Evolutionary conservation across 2,113 vertebrate genomes (phyloP), one percentile per base, ranked within the genome.

Genomic region (Balaenoptera acutorostrata): DNA sequence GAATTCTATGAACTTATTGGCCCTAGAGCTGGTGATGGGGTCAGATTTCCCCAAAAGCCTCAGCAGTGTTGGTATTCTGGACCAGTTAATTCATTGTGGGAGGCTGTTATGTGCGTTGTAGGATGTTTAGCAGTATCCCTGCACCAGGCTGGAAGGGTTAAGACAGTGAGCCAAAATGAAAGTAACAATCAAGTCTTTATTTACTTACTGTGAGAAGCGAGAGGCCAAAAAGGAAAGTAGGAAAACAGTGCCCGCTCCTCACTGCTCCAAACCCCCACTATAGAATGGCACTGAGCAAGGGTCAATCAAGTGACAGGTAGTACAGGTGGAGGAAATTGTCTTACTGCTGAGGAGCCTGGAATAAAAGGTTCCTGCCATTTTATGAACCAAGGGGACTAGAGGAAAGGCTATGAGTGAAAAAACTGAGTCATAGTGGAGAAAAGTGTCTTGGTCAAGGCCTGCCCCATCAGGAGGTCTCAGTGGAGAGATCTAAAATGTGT

Each of bases 241-340:
- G 17, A 46, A 71, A 64, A 20, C 8, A 55, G 29, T 63, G 15
- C 21, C n/a, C 8, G 63, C 31, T 20, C 71, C 8, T 84, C 41
- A 1, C n/a, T 14, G 25, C 46, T 52, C 55, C 52, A n/a, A 20
- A 61, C 11, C 9, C 9, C 52, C 2, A 29, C 2, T 23, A 0
- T 69, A 55, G 14, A 71, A 44, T 12, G 59, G 39, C 46, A 7
- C n/a, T 5, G 33, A 8, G 12, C 31, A 27, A 14, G 18, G 18
- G 36, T 71, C 77, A 46, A 6, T 36, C 25, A 71, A 8, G 61
- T 13, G 36, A 9, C 10, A 12, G 39, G 31, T 20, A 27, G 49
- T 77, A 1, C 36, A 36, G 33, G 9, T 64, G 29, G 39, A 21
- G 15, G 46, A 86, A 66, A 41, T 49, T 20, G 18, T 55, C 55